Percentiles rank a stretch among this genome's conserved stretches.
phyloP scores from a whole-genome alignment of 2,888 invertebrate species.

The Eledone cirrhosa region DNA sequence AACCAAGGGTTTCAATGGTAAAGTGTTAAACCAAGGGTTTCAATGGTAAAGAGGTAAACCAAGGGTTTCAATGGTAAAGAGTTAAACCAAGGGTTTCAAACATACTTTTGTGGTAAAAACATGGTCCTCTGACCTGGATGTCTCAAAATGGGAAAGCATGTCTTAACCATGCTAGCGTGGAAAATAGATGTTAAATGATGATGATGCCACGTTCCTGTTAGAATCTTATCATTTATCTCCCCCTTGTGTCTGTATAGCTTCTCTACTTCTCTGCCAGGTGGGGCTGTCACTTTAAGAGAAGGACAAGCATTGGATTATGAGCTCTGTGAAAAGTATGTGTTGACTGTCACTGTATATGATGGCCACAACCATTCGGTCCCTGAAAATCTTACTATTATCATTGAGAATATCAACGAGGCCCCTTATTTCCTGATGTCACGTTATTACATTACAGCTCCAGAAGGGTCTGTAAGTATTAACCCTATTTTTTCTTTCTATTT shows the following conservation, averaged over 20 bases:
- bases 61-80: too few relatives aligned
- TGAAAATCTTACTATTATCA: background rate
- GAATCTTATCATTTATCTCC: too few relatives aligned
- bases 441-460: constrained; percentile 9
- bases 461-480: constrained; percentile 26
- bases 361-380: background rate
- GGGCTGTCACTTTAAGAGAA: constrained; percentile 11
- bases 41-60: too few relatives aligned
- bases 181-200: too few relatives aligned
- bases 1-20: too few relatives aligned
- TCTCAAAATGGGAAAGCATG: too few relatives aligned
- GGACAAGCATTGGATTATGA: constrained; percentile 13
- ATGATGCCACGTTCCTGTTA: too few relatives aligned
- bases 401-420: constrained; percentile 13
- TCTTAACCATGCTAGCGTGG: too few relatives aligned
- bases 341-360: constrained; percentile 22
- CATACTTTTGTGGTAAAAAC: too few relatives aligned
- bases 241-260: background rate
- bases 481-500: background rate
- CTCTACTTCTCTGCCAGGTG: background rate
- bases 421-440: background rate
- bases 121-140: too few relatives aligned
- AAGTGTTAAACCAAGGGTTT: too few relatives aligned
- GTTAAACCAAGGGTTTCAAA: too few relatives aligned
- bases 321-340: background rate